phyloP scores from a whole-genome alignment of 2,888 invertebrate genomes.

The Xestia c-nigrum region DNA sequence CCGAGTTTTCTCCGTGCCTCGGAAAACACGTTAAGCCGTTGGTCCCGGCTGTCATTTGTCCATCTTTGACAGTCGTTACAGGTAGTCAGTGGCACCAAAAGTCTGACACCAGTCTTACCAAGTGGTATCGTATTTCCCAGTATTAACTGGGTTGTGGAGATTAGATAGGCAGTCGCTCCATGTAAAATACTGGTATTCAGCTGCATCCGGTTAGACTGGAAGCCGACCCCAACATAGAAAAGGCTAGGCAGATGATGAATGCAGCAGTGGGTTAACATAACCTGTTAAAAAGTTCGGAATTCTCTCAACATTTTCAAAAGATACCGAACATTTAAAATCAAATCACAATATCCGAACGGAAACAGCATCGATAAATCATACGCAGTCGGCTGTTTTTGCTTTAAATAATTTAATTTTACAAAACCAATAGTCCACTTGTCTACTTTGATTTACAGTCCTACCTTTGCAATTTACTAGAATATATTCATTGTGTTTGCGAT shows the following conservation, averaged over 20 bases:
- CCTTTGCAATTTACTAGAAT: slow-evolving; percentile 9
- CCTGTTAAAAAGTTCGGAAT: not conserved
- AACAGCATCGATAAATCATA: slow-evolving; percentile 71
- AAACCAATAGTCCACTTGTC: slow-evolving; percentile 71
- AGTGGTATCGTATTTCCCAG: too few relatives aligned
- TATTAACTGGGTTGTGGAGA: too few relatives aligned
- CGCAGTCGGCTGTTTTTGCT: slow-evolving; percentile 62
- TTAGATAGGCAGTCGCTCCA: too few relatives aligned
- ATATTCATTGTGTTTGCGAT: not conserved
- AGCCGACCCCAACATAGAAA: too few relatives aligned
- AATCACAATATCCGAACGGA: slow-evolving; percentile 67
- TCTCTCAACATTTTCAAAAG: not conserved
- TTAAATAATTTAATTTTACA: slow-evolving; percentile 69
- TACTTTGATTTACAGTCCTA: slow-evolving; percentile 51
- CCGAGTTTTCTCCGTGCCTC: too few relatives aligned
- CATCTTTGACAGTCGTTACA: too few relatives aligned
- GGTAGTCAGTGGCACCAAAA: too few relatives aligned
- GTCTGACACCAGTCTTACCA: too few relatives aligned
- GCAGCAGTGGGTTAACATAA: not conserved
- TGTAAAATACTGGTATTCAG: too few relatives aligned
- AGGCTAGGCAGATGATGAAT: not conserved
- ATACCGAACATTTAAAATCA: slow-evolving; percentile 10
- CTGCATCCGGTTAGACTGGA: too few relatives aligned
- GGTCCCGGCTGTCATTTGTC: too few relatives aligned
- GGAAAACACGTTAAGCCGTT: too few relatives aligned